phyloP scores from a whole-genome alignment of 2,888 invertebrate species.

The Lagria hirta region DNA sequence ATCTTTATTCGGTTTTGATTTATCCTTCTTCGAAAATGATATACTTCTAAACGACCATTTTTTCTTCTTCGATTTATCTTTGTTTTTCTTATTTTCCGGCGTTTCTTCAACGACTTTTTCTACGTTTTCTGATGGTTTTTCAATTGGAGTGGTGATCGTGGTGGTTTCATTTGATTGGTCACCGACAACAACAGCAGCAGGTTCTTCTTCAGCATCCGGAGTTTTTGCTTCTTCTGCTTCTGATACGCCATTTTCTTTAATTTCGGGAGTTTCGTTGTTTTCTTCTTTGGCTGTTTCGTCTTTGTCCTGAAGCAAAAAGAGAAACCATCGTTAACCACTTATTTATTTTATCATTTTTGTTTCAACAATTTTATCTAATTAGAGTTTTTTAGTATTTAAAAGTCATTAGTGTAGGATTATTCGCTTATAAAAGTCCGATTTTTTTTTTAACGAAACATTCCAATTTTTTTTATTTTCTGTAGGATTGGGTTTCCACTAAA shows the following conservation, averaged over 20 bases:
- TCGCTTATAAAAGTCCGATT: too few relatives aligned
- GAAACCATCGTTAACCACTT: constrained; percentile 1
- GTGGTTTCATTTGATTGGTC: constrained; percentile 51
- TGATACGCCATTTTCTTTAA: constrained; percentile 50
- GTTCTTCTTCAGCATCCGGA: constrained; percentile 44
- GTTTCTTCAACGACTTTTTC: constrained; percentile 36
- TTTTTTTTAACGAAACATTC: too few relatives aligned
- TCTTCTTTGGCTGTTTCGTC: constrained; percentile 47
- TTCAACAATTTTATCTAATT: too few relatives aligned
- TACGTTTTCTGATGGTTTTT: constrained; percentile 36
- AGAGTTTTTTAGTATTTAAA: too few relatives aligned
- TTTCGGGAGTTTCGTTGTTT: constrained; percentile 39
- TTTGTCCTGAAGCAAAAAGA: constrained; percentile 46
- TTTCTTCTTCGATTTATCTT: constrained; percentile 66
- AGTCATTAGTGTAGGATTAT: too few relatives aligned
- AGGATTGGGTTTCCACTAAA: too few relatives aligned
- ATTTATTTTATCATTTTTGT: too few relatives aligned
- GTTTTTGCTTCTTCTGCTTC: constrained; percentile 47
- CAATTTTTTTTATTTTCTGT: too few relatives aligned
- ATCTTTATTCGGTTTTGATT: constrained; percentile 76
- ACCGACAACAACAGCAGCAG: constrained; percentile 48
- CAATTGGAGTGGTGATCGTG: constrained; percentile 43
- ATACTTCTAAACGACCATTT: constrained; percentile 88
- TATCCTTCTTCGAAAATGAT: constrained; percentile 85
- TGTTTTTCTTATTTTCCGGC: constrained; percentile 45